Evolutionary conservation across 2,113 vertebrate species (phyloP), one percentile per base, ranked within the genome.

Genomic region (Sitta europaea): DNA sequence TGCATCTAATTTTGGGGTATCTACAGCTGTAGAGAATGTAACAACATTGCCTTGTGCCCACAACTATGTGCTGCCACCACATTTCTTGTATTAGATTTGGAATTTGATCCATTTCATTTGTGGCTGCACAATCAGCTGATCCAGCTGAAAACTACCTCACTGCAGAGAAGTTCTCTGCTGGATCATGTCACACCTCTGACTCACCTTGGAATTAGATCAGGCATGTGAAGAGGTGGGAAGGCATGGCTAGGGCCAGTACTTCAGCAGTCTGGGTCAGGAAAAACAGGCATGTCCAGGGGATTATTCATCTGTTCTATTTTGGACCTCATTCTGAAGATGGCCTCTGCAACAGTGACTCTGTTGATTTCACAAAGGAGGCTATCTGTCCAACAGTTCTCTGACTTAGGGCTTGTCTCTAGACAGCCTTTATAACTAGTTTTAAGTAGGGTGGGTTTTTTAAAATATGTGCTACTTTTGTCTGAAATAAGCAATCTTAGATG

Each of bases 31-130:
- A 58, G 43, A 77, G 61, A 78, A 72, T 42, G 75, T 50, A 50
- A 57, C 70, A 85, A 74, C 35, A 57, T 45, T 73, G 78, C 59
- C 51, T 63, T 36, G 24, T 58, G 42, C 63, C 92, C 88, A 71
- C 94, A 96, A 28, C 38, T 94, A 70, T 93, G 82, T 94, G 95
- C 90, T 95, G 91, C 90, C 51, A 80, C 67, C 59, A 51, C 71
- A 86, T 90, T 94, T 90, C 91, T 93, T 4, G 0, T 72, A 48
- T 61, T 75, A 66, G 88, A 70, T 80, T 70, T 92, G 86, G 82
- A 90, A 94, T 86, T 58, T 54, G 92, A 96, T 90, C 86, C 82
- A 79, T 68, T 83, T 93, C 18, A 55, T 93, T 80, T 80, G 86
- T 62, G 82, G 82, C 38, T 83, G 47, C 54, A 83, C 51, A 76